Conservation (phyloP, 92 coral and sea anemone species). For the Meandrina meandrites region DNA sequence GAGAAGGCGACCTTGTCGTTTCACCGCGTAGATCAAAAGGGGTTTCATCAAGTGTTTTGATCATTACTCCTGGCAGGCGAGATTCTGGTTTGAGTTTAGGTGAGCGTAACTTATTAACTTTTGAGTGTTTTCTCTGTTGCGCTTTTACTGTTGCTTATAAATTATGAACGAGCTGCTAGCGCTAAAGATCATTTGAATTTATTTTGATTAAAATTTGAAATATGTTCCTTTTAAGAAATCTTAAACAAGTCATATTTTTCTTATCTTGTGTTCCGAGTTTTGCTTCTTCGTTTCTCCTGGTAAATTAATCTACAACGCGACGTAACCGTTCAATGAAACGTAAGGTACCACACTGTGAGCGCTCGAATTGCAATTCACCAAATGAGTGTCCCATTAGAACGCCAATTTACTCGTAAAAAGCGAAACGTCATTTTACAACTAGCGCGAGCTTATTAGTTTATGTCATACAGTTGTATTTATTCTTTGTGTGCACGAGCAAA, state of each 20-base stretch:
- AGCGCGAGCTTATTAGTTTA: constrained; percentile 31
- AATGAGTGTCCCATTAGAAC: neutral
- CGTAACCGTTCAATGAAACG: neutral
- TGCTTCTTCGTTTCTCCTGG: neutral
- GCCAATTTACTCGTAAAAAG: neutral
- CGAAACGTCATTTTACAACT: neutral
- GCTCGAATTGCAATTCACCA: neutral
- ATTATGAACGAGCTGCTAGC: neutral
- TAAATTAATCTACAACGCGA: neutral
- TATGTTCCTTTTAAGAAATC: neutral
- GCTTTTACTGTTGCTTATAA: neutral
- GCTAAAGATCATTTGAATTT: constrained; percentile 2
- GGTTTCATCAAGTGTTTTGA: constrained; percentile 30
- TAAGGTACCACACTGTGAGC: neutral
- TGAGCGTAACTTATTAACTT: constrained; percentile 45
- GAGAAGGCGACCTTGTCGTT: constrained; percentile 50
- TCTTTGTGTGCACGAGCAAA: neutral
- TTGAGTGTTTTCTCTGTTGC: constrained; percentile 17
- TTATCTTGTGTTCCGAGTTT: neutral
- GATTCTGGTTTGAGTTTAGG: constrained; percentile 64
- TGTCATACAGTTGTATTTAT: neutral
- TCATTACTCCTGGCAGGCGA: constrained; percentile 61
- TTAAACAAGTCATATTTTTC: neutral
- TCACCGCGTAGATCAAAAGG: constrained; percentile 59
- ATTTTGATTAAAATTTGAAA: neutral